Conservation (phyloP, 2,113 vertebrate genomes). For the Odocoileus virginianus region DNA sequence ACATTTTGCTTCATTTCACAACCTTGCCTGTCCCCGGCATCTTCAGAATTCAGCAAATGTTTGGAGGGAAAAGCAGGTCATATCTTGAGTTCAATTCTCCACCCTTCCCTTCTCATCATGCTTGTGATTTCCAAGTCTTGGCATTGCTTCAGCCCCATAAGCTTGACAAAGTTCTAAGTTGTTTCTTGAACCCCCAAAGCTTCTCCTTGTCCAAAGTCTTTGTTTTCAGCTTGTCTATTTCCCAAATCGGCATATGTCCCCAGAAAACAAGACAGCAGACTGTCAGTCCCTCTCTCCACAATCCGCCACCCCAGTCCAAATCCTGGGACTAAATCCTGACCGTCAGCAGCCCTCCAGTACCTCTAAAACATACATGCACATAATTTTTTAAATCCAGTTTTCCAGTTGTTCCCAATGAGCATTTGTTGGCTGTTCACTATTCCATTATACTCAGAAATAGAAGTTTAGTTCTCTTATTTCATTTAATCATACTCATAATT, state of each 20-base stretch:
- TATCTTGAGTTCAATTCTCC: neutral
- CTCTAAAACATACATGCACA: neutral
- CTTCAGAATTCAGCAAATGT: neutral
- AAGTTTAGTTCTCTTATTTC: neutral
- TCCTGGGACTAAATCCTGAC: neutral
- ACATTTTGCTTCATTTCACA: neutral
- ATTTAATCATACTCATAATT: neutral
- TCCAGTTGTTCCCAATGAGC: neutral
- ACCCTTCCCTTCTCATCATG: neutral
- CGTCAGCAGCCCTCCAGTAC: neutral
- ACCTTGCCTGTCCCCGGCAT: neutral
- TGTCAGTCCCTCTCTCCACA: neutral
- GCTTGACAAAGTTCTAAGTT: neutral
- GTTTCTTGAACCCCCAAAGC: neutral
- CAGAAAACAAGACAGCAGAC: neutral
- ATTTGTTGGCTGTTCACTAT: neutral
- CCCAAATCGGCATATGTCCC: neutral
- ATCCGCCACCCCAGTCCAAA: neutral
- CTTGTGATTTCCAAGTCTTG: neutral
- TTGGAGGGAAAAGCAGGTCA: neutral
- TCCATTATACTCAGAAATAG: neutral
- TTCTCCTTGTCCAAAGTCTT: neutral
- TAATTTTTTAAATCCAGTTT: neutral
- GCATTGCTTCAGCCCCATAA: neutral
- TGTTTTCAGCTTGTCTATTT: neutral